Conservation (phyloP, 2,797 vertebrate genomes). For the Rhinophrynus dorsalis region DNA sequence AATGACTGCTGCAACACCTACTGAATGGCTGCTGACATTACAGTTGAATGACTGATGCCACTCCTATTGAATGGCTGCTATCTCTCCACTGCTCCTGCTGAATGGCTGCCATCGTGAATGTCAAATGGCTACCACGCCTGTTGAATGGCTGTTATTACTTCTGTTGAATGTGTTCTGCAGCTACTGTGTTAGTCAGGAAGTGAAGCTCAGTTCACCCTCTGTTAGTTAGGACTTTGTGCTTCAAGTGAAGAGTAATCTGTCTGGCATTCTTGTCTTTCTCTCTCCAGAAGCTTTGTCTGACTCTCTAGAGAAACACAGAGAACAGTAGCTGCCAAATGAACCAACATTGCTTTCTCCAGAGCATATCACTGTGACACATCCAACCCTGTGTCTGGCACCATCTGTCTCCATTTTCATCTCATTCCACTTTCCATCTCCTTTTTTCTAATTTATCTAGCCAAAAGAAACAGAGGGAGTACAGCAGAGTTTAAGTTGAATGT, state of each 20-base stretch:
- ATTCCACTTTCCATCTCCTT: slow-evolving; percentile 54
- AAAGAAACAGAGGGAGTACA: slow-evolving; percentile 65
- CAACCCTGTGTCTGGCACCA: slow-evolving; percentile 60
- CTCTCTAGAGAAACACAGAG: slow-evolving; percentile 53
- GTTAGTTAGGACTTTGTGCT: no score
- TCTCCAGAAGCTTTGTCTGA: slow-evolving; percentile 53
- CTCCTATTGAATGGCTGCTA: no score
- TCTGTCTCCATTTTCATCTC: slow-evolving; percentile 56
- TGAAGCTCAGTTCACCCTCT: no score
- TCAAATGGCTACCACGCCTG: no score
- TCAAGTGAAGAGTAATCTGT: slow-evolving; percentile 18
- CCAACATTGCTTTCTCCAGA: slow-evolving; percentile 59
- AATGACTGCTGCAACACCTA: no score
- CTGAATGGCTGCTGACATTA: no score
- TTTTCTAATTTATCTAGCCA: slow-evolving; percentile 57
- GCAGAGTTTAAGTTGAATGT: slow-evolving; percentile 60
- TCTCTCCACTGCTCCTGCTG: no score
- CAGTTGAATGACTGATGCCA: no score
- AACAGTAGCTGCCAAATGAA: slow-evolving; percentile 67
- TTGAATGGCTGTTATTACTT: no score
- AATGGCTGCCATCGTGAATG: no score
- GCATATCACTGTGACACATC: slow-evolving; percentile 63
- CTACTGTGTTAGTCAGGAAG: no score
- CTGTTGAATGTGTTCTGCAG: no score
- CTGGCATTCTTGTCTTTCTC: slow-evolving; percentile 1